phyloP scores from a whole-genome alignment of 2,113 vertebrate species.

The Zapornia atra region DNA sequence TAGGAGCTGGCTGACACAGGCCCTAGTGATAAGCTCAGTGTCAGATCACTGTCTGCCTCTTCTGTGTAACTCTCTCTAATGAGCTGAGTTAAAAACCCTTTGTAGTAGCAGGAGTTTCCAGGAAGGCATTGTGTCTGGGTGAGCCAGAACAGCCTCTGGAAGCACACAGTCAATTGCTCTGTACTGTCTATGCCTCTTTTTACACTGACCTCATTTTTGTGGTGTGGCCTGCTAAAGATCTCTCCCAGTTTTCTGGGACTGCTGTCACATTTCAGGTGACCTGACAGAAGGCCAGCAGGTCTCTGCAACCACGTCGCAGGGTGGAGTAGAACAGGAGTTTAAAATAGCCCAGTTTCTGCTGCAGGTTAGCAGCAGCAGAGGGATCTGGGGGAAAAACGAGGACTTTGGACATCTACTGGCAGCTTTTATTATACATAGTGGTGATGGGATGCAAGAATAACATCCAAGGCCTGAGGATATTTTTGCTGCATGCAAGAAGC shows the following conservation, averaged over 20 bases:
- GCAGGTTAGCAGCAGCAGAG: background rate
- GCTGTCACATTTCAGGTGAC: background rate
- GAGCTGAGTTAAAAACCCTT: background rate
- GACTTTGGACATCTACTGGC: background rate
- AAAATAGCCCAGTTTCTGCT: background rate
- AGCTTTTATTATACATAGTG: background rate
- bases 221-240: background rate
- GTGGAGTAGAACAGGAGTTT: background rate
- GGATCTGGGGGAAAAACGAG: background rate
- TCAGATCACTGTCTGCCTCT: background rate
- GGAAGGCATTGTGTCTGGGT: background rate
- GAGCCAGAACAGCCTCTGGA: background rate
- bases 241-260: background rate
- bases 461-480: background rate
- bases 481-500: background rate
- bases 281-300: background rate
- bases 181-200: background rate
- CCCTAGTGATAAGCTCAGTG: no score
- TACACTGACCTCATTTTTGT: background rate
- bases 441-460: background rate
- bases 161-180: background rate
- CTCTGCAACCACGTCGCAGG: background rate
- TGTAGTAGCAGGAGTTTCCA: background rate
- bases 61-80: background rate
- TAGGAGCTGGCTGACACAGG: background rate